Percentiles rank a stretch among this genome's conserved stretches.
Conservation (phyloP, 2,113 vertebrate genomes). For the Megaleporinus macrocephalus region DNA sequence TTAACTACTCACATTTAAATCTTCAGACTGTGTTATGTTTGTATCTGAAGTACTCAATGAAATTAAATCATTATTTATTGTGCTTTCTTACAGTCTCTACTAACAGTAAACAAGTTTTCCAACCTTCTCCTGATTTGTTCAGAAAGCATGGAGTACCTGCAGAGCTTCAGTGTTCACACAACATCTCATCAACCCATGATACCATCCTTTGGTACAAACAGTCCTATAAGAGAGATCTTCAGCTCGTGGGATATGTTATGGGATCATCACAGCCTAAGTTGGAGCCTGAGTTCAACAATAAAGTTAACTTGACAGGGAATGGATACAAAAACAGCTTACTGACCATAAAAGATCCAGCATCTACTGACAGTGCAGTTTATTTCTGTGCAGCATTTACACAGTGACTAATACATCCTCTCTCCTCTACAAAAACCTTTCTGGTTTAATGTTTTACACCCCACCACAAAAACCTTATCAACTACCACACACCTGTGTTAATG, state of each 20-base stretch:
- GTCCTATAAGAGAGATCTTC: too few relatives aligned
- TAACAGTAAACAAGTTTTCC: neutral
- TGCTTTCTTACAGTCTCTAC: neutral
- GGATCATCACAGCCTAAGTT: neutral
- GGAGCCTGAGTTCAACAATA: neutral
- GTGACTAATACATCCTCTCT: neutral
- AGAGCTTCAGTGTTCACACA: too few relatives aligned
- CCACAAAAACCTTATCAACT: neutral
- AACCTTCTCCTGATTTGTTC: slow-evolving; percentile 27
- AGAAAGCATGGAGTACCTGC: neutral
- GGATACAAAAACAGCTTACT: neutral
- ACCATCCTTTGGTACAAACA: too few relatives aligned
- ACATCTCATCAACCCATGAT: too few relatives aligned
- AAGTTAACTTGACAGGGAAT: neutral
- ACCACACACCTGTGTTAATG: neutral
- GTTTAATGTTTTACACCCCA: neutral
- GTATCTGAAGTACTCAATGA: neutral
- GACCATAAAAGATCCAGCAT: neutral
- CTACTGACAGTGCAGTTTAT: slow-evolving; percentile 55
- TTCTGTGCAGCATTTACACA: slow-evolving; percentile 60
- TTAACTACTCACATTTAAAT: too few relatives aligned
- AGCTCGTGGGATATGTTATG: too few relatives aligned
- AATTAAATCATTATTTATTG: too few relatives aligned
- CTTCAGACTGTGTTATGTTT: neutral
- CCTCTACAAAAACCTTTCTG: slow-evolving; percentile 22